These are phyloP conservation scores for Austrolebias charrua DNA, from an alignment of 2,797 vertebrate species.

Conservation along the genomic window DNA sequence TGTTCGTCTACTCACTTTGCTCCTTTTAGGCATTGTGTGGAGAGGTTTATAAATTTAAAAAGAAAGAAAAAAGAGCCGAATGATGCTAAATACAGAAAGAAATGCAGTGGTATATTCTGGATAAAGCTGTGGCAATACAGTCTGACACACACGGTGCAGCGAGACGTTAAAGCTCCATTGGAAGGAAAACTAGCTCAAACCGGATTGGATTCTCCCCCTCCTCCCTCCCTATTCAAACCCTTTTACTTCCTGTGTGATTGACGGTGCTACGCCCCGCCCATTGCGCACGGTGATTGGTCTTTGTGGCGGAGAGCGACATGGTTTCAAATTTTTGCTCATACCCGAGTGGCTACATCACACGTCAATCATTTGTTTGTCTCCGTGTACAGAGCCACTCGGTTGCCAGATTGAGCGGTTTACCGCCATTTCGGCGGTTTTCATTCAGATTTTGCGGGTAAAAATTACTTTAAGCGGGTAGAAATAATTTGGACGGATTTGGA, in stretches of 20 bases:
- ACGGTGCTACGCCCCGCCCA: slow-evolving; percentile 60
- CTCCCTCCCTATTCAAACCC: slow-evolving; percentile 79
- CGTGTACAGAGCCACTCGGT: slow-evolving; percentile 20
- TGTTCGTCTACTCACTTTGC: slow-evolving; percentile 78
- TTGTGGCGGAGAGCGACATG: slow-evolving; percentile 37
- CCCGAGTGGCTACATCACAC: slow-evolving; percentile 72
- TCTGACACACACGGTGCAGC: slow-evolving; percentile 74
- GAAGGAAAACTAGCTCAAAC: slow-evolving; percentile 89
- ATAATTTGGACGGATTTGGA: too few relatives aligned
- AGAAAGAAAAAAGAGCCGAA: slow-evolving; percentile 39
- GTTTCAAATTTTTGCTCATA: slow-evolving; percentile 75
- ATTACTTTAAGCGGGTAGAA: too few relatives aligned
- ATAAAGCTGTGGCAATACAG: slow-evolving; percentile 76
- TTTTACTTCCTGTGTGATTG: slow-evolving; percentile 70
- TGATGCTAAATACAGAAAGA: slow-evolving; percentile 48
- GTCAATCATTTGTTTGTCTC: slow-evolving; percentile 79
- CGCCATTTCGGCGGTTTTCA: too few relatives aligned
- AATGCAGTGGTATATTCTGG: slow-evolving; percentile 70
- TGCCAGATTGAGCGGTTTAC: too few relatives aligned
- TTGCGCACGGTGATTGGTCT: slow-evolving; percentile 72
- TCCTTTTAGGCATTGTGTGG: slow-evolving; percentile 81
- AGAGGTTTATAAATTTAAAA: slow-evolving; percentile 37
- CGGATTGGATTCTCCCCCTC: slow-evolving; percentile 87
- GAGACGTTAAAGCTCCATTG: slow-evolving; percentile 84
- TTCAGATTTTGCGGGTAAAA: too few relatives aligned